Evolutionary conservation across 2,113 vertebrate species (phyloP), one percentile per base, ranked within the genome.

Genomic region (Microtus richardsoni): DNA sequence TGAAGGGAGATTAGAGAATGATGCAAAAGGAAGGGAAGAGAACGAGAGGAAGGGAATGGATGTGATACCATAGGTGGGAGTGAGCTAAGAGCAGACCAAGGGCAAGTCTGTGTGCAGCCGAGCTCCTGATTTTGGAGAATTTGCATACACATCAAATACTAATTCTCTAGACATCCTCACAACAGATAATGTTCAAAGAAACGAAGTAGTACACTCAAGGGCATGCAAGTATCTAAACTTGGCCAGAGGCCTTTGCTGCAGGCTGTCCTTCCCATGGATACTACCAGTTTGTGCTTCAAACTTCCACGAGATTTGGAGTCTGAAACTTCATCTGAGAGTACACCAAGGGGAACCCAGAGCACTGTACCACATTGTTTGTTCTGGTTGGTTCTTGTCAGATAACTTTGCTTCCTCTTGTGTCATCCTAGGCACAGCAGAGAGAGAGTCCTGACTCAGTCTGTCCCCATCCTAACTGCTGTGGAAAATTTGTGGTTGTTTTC

Each of bases 121-220:
- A 54, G 30, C 2, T 82, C n/a, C 54, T 64, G 89, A 82, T 70
- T 92, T 70, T 70, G 17, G 87, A 83, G 62, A 78, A 70, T 0
- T 64, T 84, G 1, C 26, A 87, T 19, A 54, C 79, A 39, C 14
- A 44, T 79, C 52, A 91, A 82, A 16, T 86, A 52, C n/a, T 88
- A 66, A 91, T 14, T 28, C 39, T 58, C 21, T 58, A 82, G 47
- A n/a, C 78, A 2, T 54, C 47, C 78, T 75, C 64, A 70, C 64
- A 92, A 58, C 49, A 86, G n/a, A 16, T 88, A 19, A 91, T 64
- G 91, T 52, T 47, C 49, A 36, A 83, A 95, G 66, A 93, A 83
- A 91, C 66, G 58, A 94, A 74, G 39, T 33, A 82, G 71, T 26
- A 7, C 54, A 36, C 49, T 71, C 11, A 39, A 70, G 60, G 62